phyloP scores from a whole-genome alignment of 2,113 vertebrate genomes.

The Benitochromis conjunctus region DNA sequence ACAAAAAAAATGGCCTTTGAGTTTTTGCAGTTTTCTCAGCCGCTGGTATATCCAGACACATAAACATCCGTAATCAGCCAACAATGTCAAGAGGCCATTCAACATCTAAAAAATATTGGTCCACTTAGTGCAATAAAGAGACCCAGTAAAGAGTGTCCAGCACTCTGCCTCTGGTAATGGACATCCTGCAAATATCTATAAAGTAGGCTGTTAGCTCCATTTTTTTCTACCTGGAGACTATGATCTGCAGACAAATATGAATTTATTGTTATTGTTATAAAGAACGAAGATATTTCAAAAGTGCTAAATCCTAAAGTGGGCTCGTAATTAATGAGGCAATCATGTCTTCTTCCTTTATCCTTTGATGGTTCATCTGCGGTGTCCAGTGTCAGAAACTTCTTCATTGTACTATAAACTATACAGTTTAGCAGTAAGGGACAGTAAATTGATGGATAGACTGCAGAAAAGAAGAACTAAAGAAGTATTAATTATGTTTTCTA shows the following conservation, averaged over 20 bases:
- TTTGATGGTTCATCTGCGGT: background rate
- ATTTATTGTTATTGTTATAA: background rate
- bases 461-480: background rate
- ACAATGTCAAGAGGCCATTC: background rate
- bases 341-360: background rate
- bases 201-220: background rate
- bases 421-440: background rate
- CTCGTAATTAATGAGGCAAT: background rate
- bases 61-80: conserved; percentile 5
- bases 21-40: background rate
- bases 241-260: background rate
- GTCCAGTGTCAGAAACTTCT: background rate
- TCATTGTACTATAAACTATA: background rate
- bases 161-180: background rate
- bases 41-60: background rate
- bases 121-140: conserved; percentile 13
- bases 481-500: background rate
- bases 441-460: background rate
- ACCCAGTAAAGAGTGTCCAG: background rate
- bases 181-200: background rate
- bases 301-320: background rate
- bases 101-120: conserved; percentile 5
- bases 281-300: background rate
- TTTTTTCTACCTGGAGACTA: background rate
- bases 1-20: background rate